Conservation (phyloP, 2,888 invertebrate genomes). For the Tenthredo distinguenda region DNA sequence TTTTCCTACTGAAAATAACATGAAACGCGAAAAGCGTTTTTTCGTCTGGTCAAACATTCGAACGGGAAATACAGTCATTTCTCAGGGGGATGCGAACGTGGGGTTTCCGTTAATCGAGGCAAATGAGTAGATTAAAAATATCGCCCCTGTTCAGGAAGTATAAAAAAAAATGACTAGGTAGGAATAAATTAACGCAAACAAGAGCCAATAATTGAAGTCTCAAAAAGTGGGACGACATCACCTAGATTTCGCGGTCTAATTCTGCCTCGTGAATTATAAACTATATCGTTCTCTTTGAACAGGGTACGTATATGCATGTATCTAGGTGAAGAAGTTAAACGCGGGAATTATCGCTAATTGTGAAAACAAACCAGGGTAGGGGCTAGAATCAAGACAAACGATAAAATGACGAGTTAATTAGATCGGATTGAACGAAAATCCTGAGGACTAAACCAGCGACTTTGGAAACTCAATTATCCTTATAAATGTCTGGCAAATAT, state of each 20-base stretch:
- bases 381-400: not conserved
- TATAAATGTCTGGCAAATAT: not conserved
- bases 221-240: not conserved
- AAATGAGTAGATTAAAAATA: too few species aligned
- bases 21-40: not conserved
- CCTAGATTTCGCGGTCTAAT: not conserved
- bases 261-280: not conserved
- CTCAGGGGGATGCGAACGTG: too few species aligned
- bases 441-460: not conserved
- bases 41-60: too few species aligned
- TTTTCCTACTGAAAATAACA: not conserved
- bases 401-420: constrained; percentile 14
- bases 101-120: too few species aligned
- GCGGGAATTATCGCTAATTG: not conserved
- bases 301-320: not conserved
- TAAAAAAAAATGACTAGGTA: too few species aligned
- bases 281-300: not conserved
- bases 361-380: not conserved
- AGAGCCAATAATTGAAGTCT: not conserved
- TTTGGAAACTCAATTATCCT: constrained; percentile 13
- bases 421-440: constrained; percentile 12
- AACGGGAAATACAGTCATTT: too few species aligned
- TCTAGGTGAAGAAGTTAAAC: not conserved
- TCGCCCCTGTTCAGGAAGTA: too few species aligned
- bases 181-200: not conserved